Evolutionary conservation across 2,797 vertebrate genomes (phyloP).

Genomic region (Calcarius lapponicus): DNA sequence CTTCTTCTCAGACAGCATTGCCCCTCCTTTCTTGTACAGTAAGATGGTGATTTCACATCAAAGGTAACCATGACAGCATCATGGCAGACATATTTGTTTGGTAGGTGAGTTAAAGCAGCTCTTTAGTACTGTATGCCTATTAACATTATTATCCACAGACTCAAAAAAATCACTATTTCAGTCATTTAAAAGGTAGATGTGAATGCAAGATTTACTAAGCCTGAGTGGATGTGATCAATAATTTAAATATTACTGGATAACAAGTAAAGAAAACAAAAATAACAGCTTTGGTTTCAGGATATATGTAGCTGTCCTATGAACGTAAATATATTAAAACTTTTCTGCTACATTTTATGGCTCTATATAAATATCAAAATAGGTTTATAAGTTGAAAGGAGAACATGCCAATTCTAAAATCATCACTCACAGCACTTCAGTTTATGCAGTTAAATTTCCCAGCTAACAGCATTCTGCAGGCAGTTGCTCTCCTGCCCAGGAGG

Average conservation of each 20-base stretch:
- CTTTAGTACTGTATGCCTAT: neutral
- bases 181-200: constrained; percentile 42
- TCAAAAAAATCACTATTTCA: constrained; percentile 28
- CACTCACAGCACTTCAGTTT: neutral
- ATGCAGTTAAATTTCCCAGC: constrained; percentile 14
- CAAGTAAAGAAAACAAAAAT: constrained; percentile 66
- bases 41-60: neutral
- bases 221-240: constrained; percentile 47
- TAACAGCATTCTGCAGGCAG: neutral
- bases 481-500: neutral
- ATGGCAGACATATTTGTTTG: neutral
- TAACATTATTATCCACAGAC: neutral
- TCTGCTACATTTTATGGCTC: constrained; percentile 50
- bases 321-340: constrained; percentile 66
- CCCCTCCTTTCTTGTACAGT: neutral
- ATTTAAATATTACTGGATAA: constrained; percentile 60
- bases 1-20: neutral
- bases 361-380: constrained; percentile 65
- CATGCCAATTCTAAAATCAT: constrained; percentile 17
- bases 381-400: constrained; percentile 50
- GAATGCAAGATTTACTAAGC: constrained; percentile 57
- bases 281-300: constrained; percentile 54
- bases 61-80: constrained; percentile 24
- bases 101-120: neutral
- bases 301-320: constrained; percentile 45